A percentile compares a stretch with the other conserved stretches of the same genome.
Evolutionary conservation across 2,113 vertebrate species (phyloP).

Genomic region (Pterocles gutturalis): DNA sequence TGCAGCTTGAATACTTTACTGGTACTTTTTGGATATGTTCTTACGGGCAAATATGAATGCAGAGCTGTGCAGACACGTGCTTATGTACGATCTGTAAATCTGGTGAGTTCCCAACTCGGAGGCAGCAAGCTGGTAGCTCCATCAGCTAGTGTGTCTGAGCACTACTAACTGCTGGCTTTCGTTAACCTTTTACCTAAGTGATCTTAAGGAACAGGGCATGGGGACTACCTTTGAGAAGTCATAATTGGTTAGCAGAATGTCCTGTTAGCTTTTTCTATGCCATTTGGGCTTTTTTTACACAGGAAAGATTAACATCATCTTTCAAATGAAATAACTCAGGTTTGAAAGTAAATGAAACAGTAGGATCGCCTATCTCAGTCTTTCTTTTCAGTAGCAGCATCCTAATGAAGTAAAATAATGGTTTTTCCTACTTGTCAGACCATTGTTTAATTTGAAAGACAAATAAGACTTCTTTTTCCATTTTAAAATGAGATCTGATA

Average conservation of each 20-base stretch:
- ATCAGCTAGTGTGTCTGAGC: neutral
- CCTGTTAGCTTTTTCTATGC: neutral
- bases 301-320: neutral
- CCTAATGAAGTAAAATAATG: neutral
- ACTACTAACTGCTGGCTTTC: neutral
- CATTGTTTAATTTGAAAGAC: neutral
- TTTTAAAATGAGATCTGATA: neutral
- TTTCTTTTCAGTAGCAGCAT: neutral
- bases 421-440: neutral
- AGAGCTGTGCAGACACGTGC: accelerated
- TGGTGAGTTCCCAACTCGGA: neutral
- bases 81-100: neutral
- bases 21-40: neutral
- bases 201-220: neutral
- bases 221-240: neutral
- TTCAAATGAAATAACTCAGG: neutral
- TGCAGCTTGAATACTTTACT: neutral
- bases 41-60: neutral
- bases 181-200: too few species aligned
- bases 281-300: neutral
- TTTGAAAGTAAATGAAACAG: neutral
- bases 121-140: neutral
- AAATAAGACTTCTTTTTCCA: neutral
- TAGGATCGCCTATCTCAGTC: neutral
- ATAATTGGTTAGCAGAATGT: neutral